Conservation (phyloP, 2,888 invertebrate genomes). For the Caenorhabditis wallacei region DNA sequence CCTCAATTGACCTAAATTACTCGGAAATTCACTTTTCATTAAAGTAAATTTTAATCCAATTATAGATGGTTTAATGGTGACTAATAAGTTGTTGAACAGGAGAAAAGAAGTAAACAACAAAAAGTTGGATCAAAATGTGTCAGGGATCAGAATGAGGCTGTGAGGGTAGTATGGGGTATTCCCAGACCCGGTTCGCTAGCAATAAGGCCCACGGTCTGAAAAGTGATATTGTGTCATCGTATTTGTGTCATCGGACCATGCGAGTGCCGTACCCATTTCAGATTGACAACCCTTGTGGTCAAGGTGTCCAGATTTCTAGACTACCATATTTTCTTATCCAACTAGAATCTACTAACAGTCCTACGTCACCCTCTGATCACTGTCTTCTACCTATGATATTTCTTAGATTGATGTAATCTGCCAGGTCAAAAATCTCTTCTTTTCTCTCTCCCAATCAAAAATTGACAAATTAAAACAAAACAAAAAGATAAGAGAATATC, state of each 20-base stretch:
- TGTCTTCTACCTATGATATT: neutral
- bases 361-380: neutral
- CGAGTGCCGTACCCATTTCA: too few relatives aligned
- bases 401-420: too few relatives aligned
- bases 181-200: too few relatives aligned
- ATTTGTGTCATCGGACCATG: too few relatives aligned
- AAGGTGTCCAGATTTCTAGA: too few relatives aligned
- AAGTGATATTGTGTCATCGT: too few relatives aligned
- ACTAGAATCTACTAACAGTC: too few relatives aligned
- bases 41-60: slow-evolving; percentile 22
- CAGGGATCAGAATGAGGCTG: neutral
- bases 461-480: slow-evolving; percentile 16
- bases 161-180: too few relatives aligned
- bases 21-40: slow-evolving; percentile 22
- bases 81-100: neutral
- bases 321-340: too few relatives aligned
- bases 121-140: slow-evolving; percentile 13
- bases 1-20: slow-evolving; percentile 37
- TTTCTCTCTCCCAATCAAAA: neutral
- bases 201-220: too few relatives aligned
- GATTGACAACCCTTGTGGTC: too few relatives aligned
- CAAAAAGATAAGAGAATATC: neutral
- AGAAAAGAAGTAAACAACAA: neutral
- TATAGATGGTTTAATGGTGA: neutral
- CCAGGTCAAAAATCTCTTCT: too few relatives aligned